Conservation (phyloP, 2,797 vertebrate species). For the Champsocephalus gunnari region DNA sequence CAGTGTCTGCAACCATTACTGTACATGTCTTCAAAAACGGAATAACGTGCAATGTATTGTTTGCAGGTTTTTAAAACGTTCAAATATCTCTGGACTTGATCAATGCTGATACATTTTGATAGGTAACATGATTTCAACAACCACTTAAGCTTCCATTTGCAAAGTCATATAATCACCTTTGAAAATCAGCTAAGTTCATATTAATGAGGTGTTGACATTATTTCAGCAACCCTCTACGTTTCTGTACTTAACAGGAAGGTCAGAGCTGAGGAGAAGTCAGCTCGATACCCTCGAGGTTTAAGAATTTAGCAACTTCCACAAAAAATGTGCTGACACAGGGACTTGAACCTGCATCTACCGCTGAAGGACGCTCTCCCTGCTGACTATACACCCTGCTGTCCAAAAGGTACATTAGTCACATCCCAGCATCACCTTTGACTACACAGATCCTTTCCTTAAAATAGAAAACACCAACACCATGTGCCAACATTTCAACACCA, state of each 20-base stretch:
- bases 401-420: slow-evolving; percentile 45
- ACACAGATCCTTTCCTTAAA: slow-evolving; percentile 19
- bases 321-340: slow-evolving; percentile 38
- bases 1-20: background rate
- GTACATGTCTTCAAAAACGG: background rate
- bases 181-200: too few relatives aligned
- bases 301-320: slow-evolving; percentile 36
- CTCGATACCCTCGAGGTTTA: slow-evolving; percentile 4
- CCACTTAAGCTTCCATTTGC: background rate
- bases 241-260: slow-evolving; percentile 12
- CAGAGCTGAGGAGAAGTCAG: slow-evolving; percentile 12
- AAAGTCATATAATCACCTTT: background rate
- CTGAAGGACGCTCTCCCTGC: slow-evolving; percentile 57
- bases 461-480: slow-evolving; percentile 7
- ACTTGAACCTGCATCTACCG: slow-evolving; percentile 28
- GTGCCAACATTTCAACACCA: background rate
- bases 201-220: slow-evolving; percentile 5
- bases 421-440: slow-evolving; percentile 11
- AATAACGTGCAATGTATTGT: background rate
- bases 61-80: background rate
- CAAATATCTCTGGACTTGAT: background rate
- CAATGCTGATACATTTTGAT: background rate
- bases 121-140: background rate
- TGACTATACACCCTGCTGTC: slow-evolving; percentile 37
- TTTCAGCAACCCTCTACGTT: background rate